A percentile compares a stretch with the other conserved stretches of the same genome.
Conservation (phyloP, 2,797 vertebrate species). For the Dryobates pubescens region DNA sequence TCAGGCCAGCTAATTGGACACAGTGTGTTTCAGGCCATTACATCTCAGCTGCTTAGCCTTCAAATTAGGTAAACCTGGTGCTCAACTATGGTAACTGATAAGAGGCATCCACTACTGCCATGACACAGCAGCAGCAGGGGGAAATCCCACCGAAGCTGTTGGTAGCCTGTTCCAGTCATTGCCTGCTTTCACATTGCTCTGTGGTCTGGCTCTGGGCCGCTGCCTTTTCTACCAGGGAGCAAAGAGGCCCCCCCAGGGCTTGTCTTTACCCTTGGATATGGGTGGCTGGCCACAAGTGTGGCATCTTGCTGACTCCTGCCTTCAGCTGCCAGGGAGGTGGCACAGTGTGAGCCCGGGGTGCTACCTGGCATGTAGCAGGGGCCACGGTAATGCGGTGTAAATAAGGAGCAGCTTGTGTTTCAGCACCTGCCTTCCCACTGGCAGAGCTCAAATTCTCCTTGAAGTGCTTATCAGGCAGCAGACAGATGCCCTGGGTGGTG, state of each 20-base stretch:
- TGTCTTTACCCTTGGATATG: background rate
- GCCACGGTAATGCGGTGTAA: too few relatives aligned
- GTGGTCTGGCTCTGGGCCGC: background rate
- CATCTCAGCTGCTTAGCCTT: background rate
- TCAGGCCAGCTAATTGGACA: background rate
- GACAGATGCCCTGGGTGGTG: background rate
- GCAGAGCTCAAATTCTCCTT: background rate
- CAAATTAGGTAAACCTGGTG: background rate
- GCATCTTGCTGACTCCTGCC: background rate
- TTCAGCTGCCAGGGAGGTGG: background rate
- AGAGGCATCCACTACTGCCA: background rate
- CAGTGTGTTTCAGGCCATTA: background rate
- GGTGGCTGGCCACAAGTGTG: background rate
- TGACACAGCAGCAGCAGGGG: background rate
- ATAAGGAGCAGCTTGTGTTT: background rate
- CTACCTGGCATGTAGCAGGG: background rate
- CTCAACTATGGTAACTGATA: background rate
- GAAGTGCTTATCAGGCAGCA: background rate
- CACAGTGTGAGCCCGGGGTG: background rate
- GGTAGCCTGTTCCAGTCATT: background rate
- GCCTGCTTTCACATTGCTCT: background rate
- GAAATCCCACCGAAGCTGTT: background rate
- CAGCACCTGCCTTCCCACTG: background rate
- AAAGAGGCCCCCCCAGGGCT: background rate
- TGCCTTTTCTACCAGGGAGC: background rate